Conservation (phyloP, 2,888 invertebrate species). For the Orthonychiurus folsomi region DNA sequence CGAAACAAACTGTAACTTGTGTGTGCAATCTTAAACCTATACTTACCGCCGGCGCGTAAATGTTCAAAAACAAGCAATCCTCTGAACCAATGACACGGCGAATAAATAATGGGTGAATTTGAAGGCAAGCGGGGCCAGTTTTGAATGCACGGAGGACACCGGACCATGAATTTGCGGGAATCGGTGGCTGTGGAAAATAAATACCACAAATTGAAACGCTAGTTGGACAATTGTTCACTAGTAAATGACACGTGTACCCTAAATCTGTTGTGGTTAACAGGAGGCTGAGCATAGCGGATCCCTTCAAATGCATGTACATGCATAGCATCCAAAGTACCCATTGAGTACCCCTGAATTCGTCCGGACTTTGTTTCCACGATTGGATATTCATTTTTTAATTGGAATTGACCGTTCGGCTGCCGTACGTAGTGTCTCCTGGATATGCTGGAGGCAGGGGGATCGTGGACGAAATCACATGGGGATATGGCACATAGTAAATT, state of each 20-base stretch:
- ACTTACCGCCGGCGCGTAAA: slow-evolving; percentile 17
- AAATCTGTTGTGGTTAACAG: slow-evolving; percentile 16
- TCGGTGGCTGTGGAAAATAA: slow-evolving; percentile 14
- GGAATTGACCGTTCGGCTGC: neutral
- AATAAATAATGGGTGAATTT: slow-evolving; percentile 25
- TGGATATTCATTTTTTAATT: slow-evolving; percentile 13
- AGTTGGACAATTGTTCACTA: neutral
- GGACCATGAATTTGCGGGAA: slow-evolving; percentile 13
- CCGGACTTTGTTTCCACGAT: slow-evolving; percentile 14
- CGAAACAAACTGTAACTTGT: no score
- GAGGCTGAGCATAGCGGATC: slow-evolving; percentile 20
- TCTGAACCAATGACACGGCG: slow-evolving; percentile 18
- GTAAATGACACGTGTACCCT: no score
- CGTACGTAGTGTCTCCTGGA: neutral
- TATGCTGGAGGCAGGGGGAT: slow-evolving; percentile 2
- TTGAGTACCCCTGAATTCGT: slow-evolving; percentile 19
- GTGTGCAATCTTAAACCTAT: neutral
- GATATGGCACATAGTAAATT: slow-evolving; percentile 9
- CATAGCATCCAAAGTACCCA: slow-evolving; percentile 13
- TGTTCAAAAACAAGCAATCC: slow-evolving; percentile 18
- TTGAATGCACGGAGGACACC: slow-evolving; percentile 11
- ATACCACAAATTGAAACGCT: neutral
- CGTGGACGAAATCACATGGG: slow-evolving; percentile 6
- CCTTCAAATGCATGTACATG: slow-evolving; percentile 22
- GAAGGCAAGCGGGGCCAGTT: slow-evolving; percentile 15